Evolutionary conservation across 2,113 vertebrate genomes (phyloP).

Genomic region (crab-eating macaque (Macaca fascicularis)): DNA sequence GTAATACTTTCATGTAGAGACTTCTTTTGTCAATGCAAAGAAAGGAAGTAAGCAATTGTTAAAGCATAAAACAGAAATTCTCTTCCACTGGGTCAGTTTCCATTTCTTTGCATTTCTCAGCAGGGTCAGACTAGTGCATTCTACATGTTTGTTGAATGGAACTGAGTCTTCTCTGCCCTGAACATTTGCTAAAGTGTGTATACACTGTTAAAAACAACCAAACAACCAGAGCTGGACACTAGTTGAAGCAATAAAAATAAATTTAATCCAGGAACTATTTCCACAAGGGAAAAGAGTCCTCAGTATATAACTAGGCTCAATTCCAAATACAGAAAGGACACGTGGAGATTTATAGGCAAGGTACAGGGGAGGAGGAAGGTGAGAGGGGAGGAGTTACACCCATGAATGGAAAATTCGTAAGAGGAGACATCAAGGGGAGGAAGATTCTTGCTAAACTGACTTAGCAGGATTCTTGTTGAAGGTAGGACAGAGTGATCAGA

Average conservation of each 20-base stretch:
- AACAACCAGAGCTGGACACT: not conserved
- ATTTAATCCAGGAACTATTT: not conserved
- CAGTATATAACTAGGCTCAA: not conserved
- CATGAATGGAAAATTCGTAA: not conserved
- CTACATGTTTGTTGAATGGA: not conserved
- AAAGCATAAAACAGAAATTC: not conserved
- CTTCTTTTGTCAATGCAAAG: not conserved
- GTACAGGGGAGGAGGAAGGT: accelerated
- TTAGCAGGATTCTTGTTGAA: not conserved
- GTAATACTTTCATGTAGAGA: not conserved
- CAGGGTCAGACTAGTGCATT: not conserved
- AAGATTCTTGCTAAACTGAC: not conserved
- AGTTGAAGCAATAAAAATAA: not conserved
- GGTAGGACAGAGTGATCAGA: not conserved
- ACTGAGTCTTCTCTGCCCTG: not conserved
- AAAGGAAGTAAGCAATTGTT: not conserved
- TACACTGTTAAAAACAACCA: not conserved
- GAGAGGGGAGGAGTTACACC: not conserved
- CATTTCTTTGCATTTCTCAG: not conserved
- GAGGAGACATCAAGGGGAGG: not conserved
- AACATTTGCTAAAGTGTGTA: not conserved
- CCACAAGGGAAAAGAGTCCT: not conserved
- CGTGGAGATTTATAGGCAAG: not conserved
- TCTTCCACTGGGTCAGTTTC: not conserved
- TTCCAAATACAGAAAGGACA: not conserved